Evolutionary conservation across 2,797 vertebrate genomes (phyloP).

Genomic region (Bovichtus variegatus): DNA sequence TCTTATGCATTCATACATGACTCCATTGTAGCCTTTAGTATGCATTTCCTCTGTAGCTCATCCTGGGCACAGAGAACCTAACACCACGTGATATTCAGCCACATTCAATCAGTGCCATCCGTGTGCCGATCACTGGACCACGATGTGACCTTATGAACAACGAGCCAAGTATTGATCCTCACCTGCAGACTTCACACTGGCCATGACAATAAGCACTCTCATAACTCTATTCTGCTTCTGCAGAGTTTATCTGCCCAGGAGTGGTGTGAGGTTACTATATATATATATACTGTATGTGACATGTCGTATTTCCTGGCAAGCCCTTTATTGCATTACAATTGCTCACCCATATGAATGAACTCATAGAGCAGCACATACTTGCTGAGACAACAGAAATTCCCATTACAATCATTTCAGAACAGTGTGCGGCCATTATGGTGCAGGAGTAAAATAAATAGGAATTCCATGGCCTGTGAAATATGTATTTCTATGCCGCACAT

Average conservation of each 20-base stretch:
- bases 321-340: slow-evolving; percentile 41
- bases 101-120: slow-evolving; percentile 34
- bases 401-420: slow-evolving; percentile 52
- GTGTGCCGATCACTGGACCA: slow-evolving; percentile 11
- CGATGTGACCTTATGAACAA: slow-evolving; percentile 15
- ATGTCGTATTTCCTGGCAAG: slow-evolving; percentile 51
- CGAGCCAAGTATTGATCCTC: slow-evolving; percentile 40
- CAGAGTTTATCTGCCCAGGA: slow-evolving; percentile 28
- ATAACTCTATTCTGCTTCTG: slow-evolving; percentile 29
- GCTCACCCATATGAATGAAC: slow-evolving; percentile 52
- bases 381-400: slow-evolving; percentile 66
- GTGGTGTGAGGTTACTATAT: slow-evolving; percentile 17
- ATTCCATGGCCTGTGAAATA: slow-evolving; percentile 62
- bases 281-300: too few species aligned
- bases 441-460: slow-evolving; percentile 50
- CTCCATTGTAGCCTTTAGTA: not conserved
- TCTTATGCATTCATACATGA: not conserved
- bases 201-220: slow-evolving; percentile 28
- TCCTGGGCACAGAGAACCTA: not conserved
- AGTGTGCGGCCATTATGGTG: slow-evolving; percentile 55
- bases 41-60: not conserved
- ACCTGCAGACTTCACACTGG: slow-evolving; percentile 20
- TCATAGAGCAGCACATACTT: slow-evolving; percentile 22
- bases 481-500: slow-evolving; percentile 37
- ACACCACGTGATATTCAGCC: slow-evolving; percentile 11